These are phyloP conservation scores for Cephus pygmeus DNA, from an alignment of 2,888 invertebrate species.

Conservation along the genomic window DNA sequence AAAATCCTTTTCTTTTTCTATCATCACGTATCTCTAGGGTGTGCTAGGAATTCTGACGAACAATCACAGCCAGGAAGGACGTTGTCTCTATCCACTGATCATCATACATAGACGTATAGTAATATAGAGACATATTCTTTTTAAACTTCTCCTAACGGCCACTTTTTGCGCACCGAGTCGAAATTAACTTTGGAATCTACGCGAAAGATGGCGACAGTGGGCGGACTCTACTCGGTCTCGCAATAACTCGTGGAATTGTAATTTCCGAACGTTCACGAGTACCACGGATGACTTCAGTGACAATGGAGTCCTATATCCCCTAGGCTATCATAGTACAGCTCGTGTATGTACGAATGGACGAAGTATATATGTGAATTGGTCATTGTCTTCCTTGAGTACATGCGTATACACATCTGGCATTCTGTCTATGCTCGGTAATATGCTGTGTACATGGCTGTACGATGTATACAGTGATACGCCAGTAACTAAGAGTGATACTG, in stretches of 20 bases:
- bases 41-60: background rate
- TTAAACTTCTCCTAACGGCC: background rate
- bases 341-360: background rate
- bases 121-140: background rate
- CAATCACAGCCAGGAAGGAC: background rate
- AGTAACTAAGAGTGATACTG: background rate
- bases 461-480: background rate
- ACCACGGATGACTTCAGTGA: background rate
- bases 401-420: background rate
- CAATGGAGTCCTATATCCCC: background rate
- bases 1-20: background rate
- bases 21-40: background rate
- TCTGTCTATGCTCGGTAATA: background rate
- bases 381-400: background rate
- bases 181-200: background rate
- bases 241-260: background rate
- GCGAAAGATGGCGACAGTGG: background rate
- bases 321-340: background rate
- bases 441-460: background rate
- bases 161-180: background rate
- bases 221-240: background rate
- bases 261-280: background rate
- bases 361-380: background rate
- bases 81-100: too few relatives aligned
- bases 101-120: too few relatives aligned